Base-by-base conservation (phyloP, 2,888 invertebrate genomes). In the Homarus gammarus region DNA sequence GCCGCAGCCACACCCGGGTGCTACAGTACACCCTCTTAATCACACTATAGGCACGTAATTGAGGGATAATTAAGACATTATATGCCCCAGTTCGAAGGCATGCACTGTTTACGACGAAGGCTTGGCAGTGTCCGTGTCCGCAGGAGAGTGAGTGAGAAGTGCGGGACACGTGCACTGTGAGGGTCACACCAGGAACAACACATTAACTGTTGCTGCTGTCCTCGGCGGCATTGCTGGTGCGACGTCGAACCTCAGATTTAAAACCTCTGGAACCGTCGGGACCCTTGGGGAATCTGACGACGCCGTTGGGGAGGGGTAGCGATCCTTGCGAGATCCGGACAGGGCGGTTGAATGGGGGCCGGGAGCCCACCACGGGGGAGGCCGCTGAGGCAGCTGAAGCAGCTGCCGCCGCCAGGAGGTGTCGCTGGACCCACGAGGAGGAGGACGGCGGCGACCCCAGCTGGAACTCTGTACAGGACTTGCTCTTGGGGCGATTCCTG, bases 211-310 rank as follows among this genome's bases (percentile, higher is more conserved):
- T 31, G 38, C 22, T 61, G 68, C 15, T 31, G 36, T 64, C 51
- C 40, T 85, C 79, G 18, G 40, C 38, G 3, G 70, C 56, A 49
- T n/a, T 73, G 40, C 36, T 2, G 77, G 40, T 64, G 75, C 77
- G 49, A 22, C 88, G 82, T 33, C 88, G 56, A 36, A 38, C 51
- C 12, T 61, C 72, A 44, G 84, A 49, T n/a, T 79, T 81, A 82
- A 91, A 91, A 31, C 91, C 91, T 82, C 85, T 87, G 61, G 83
- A 84, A n/a, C 91, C 91, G 40, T 91, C 91, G 5, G 91, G 91
- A 31, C 91, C 91, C 72, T 90, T 91, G 44, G 91, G 91, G 84
- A 90, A 90, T 49, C 91, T 68, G 38, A 84, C 15, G 27, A 91
- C 88, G 10, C 90, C 90, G 22, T 91, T 90, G n/a, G 91, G 90